Evolutionary conservation across 1,140 invertebrate genomes (phyloP), one percentile per base, ranked within the genome.

Genomic region (Papilio aristodemus): DNA sequence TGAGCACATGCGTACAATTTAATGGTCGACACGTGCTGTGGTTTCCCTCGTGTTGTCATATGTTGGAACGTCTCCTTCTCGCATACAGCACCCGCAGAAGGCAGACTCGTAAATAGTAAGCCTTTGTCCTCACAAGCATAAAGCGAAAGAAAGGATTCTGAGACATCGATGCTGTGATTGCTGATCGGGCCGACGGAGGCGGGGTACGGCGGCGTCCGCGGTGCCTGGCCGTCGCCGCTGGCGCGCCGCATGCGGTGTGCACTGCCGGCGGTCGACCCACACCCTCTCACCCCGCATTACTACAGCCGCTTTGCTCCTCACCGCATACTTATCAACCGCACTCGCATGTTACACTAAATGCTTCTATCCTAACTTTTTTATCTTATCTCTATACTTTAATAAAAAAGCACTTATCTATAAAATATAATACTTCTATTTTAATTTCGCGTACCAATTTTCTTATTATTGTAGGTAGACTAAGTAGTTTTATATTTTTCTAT

Each of bases 11-110:
- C 87, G 82, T 89, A 83, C 77, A 82, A 84, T 73, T 80, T 81
- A 78, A 78, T 76, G 83, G 85, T 82, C 86, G 86, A 91, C 87
- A 91, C 87, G 86, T 85, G 86, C 83, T 85, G 85, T 83, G 85
- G 83, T 86, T 88, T 79, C 73, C 79, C 80, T 85, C 85, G 87
- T 90, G 86, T 87, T 92, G 89, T 92, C 90, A 91, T 93, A 93
- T 92, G 91, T 93, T 92, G 93, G 93, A 93, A 93, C 92, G 94
- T 94, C 94, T 94, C 94, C 94, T 95, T 95, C 94, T 95, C 94
- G 92, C 91, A 93, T 94, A 95, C 94, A 95, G 94, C 94, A 95
- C 93, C 93, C 93, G 94, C 93, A 93, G 94, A 94, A 95, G 94
- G 94, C 92, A 93, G 92, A 92, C 90, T 85, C 83, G 83, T 86